Conservation (phyloP, 2,113 vertebrate species). For the Actenoides lindsayi region DNA sequence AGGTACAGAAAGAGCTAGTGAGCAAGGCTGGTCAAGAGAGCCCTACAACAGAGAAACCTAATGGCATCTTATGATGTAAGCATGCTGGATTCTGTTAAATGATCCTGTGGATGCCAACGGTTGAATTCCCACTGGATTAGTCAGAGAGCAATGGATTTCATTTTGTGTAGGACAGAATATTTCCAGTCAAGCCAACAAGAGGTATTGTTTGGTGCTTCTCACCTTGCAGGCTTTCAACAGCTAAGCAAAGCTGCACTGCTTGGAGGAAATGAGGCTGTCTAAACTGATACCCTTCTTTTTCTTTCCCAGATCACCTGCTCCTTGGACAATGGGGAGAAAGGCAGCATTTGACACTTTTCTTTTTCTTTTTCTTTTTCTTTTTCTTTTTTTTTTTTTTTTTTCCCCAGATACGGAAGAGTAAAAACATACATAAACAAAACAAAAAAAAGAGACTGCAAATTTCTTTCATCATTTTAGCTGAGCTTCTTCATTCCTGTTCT, state of each 20-base stretch:
- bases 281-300: conserved; percentile 10
- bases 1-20: neutral
- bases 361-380: conserved; percentile 72
- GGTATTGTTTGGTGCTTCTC: neutral
- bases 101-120: neutral
- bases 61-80: neutral
- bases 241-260: neutral
- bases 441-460: conserved; percentile 76
- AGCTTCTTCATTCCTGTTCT: conserved; percentile 77
- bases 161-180: neutral
- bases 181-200: neutral
- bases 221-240: neutral
- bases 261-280: neutral
- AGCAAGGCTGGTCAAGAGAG: neutral
- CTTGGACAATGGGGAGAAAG: conserved; percentile 26
- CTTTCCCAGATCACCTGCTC: conserved; percentile 32
- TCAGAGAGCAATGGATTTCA: neutral
- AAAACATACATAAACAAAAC: conserved; percentile 17
- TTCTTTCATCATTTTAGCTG: conserved; percentile 79
- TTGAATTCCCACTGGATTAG: neutral
- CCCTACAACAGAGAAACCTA: neutral
- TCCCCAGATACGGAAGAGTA: conserved; percentile 86
- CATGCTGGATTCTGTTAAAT: neutral
- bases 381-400: conserved; percentile 74
- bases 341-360: conserved; percentile 73